phyloP scores from a whole-genome alignment of 2,113 vertebrate species.

The Nipponia nippon region DNA sequence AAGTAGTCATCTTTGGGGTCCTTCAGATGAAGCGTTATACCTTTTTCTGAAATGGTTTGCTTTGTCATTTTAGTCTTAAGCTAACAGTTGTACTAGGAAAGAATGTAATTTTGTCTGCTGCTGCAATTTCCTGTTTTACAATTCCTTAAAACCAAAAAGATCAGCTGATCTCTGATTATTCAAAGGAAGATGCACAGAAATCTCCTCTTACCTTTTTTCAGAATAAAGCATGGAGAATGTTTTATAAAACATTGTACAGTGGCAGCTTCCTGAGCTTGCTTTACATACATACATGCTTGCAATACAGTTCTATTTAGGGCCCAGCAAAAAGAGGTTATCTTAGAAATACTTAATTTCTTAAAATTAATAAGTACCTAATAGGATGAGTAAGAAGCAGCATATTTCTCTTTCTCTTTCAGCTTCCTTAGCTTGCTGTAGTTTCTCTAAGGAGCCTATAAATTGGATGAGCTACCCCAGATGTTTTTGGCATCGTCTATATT shows the following conservation, averaged over 20 bases:
- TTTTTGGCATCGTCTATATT: not conserved
- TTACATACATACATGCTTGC: no score
- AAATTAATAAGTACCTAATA: not conserved
- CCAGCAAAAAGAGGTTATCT: not conserved
- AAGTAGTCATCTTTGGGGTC: not conserved
- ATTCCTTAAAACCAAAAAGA: not conserved
- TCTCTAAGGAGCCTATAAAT: not conserved
- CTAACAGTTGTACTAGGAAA: not conserved
- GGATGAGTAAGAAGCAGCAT: not conserved
- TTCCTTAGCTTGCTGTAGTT: not conserved
- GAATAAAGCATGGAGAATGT: not conserved
- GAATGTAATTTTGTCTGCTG: not conserved
- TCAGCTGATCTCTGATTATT: not conserved
- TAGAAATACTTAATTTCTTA: not conserved
- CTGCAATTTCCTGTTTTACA: not conserved
- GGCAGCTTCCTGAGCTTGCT: not conserved
- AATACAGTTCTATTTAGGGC: not conserved
- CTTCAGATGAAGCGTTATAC: rapidly evolving
- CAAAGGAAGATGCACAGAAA: not conserved
- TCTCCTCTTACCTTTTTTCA: not conserved
- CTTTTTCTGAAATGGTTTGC: not conserved
- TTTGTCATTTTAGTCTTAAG: not conserved
- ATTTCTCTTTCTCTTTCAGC: not conserved
- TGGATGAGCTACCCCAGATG: not conserved
- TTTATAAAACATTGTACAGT: not conserved